Conservation (phyloP, 2,888 invertebrate species). For the Microctonus aethiopoides region DNA sequence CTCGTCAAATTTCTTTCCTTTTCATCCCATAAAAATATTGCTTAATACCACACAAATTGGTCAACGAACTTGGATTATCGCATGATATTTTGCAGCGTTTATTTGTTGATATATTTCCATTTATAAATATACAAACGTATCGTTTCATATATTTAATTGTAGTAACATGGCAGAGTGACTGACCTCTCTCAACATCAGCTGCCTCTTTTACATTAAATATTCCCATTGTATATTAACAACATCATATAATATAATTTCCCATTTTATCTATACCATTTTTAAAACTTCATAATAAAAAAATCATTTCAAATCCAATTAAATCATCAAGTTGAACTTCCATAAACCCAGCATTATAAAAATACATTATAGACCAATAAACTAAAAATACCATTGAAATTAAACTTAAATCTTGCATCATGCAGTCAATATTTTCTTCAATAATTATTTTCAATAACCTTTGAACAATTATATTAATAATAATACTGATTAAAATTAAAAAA, state of each 20-base stretch:
- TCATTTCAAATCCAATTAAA: too few species aligned
- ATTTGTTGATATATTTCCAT: neutral
- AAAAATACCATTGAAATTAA: neutral
- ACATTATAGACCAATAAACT: neutral
- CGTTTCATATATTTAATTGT: constrained; percentile 15
- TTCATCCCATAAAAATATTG: neutral
- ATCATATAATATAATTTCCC: too few species aligned
- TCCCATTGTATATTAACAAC: too few species aligned
- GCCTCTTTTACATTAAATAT: neutral
- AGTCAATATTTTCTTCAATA: neutral
- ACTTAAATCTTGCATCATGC: neutral
- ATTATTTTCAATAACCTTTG: neutral
- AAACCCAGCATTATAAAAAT: too few species aligned
- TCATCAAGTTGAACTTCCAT: too few species aligned
- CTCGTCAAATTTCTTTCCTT: too few species aligned
- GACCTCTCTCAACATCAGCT: constrained; percentile 3
- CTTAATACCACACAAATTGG: constrained; percentile 32
- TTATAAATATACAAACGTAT: too few species aligned
- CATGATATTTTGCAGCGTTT: constrained; percentile 20
- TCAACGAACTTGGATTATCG: constrained; percentile 39
- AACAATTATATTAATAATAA: neutral
- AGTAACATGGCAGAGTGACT: constrained; percentile 1
- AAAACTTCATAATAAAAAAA: too few species aligned
- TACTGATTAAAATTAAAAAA: neutral
- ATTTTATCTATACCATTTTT: too few species aligned